Evolutionary conservation across 2,888 invertebrate species (phyloP).

Genomic region (Perithous albicinctus): DNA sequence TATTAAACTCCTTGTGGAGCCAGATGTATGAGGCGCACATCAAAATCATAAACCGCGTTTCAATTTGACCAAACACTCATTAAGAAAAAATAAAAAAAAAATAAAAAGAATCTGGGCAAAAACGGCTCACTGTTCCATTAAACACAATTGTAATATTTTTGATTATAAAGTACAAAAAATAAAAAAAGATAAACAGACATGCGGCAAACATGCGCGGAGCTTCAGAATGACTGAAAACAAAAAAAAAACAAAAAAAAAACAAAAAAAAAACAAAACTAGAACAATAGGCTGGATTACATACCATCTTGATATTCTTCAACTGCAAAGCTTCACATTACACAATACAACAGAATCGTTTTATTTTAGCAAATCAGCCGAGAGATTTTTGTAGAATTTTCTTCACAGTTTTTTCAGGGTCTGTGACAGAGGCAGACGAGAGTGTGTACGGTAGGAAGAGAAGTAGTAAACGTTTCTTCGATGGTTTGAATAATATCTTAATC

Average conservation of each 20-base stretch:
- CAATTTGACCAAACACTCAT: not conserved
- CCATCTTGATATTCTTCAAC: slow-evolving; percentile 38
- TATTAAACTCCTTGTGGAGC: slow-evolving; percentile 34
- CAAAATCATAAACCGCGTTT: slow-evolving; percentile 24
- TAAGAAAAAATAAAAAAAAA: not conserved
- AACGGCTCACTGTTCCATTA: slow-evolving; percentile 28
- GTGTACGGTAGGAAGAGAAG: slow-evolving; percentile 61
- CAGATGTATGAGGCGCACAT: slow-evolving; percentile 33
- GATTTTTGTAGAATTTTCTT: slow-evolving; percentile 48
- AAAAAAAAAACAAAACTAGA: no score
- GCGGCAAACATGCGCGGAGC: slow-evolving; percentile 83
- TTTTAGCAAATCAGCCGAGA: slow-evolving; percentile 17
- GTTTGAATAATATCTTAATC: slow-evolving; percentile 41
- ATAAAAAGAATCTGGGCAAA: slow-evolving; percentile 24
- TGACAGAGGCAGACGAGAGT: slow-evolving; percentile 43
- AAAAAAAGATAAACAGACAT: slow-evolving; percentile 76
- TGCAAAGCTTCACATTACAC: slow-evolving; percentile 48
- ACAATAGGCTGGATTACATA: slow-evolving; percentile 32
- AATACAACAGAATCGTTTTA: slow-evolving; percentile 31
- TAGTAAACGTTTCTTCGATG: slow-evolving; percentile 48
- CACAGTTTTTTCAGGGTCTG: slow-evolving; percentile 57
- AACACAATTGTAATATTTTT: slow-evolving; percentile 15
- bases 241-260: no score
- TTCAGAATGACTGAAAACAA: slow-evolving; percentile 62
- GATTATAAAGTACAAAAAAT: not conserved